These are phyloP conservation scores for Ommatoiulus sabulosus DNA, from an alignment of 2,888 invertebrate genomes.

Conservation along the genomic window DNA sequence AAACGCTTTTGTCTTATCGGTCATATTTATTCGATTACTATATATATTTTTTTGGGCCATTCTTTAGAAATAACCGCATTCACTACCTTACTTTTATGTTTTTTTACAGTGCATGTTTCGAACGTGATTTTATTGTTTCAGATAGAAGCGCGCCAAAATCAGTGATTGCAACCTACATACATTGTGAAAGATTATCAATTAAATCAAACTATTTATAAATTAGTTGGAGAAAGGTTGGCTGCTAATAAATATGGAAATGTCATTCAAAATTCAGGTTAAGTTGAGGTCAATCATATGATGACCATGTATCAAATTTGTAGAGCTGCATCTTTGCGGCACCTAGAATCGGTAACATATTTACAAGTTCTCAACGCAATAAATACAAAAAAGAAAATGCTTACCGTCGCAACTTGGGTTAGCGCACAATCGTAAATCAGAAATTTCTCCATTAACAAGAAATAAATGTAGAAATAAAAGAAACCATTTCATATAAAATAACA, in stretches of 20 bases:
- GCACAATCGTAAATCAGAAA: slow-evolving; percentile 54
- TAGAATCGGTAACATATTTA: no score
- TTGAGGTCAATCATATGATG: background rate
- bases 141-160: no score
- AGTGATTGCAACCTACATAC: no score
- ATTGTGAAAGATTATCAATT: no score
- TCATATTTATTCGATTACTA: background rate
- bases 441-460: slow-evolving; percentile 46
- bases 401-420: slow-evolving; percentile 56
- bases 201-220: background rate
- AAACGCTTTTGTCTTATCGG: background rate
- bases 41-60: background rate
- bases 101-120: no score
- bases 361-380: background rate
- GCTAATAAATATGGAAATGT: background rate
- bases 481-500: slow-evolving; percentile 22
- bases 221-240: background rate
- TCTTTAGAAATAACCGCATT: no score
- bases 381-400: slow-evolving; percentile 42
- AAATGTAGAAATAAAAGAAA: slow-evolving; percentile 39
- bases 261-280: background rate
- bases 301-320: no score
- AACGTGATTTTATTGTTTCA: no score
- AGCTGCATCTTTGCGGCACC: no score
- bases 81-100: no score